phyloP scores from a whole-genome alignment of 2,888 invertebrate species.

The Thelaira solivaga region DNA sequence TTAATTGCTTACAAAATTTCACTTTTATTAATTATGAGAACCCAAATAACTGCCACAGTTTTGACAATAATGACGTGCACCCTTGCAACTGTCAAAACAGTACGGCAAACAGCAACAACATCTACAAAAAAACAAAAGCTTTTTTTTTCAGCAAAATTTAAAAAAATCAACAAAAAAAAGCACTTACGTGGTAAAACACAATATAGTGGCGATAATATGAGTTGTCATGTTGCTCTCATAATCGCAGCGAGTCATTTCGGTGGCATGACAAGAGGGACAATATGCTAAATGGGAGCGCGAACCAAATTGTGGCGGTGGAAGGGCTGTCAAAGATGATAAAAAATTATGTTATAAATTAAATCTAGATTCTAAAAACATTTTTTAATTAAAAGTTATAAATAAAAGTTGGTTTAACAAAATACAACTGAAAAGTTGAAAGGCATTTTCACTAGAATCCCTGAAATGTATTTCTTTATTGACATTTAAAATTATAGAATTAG shows the following conservation, averaged over 20 bases:
- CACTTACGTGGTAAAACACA: conserved; percentile 57
- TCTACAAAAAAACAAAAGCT: background rate
- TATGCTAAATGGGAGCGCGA: conserved; percentile 49
- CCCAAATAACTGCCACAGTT: conserved; percentile 71
- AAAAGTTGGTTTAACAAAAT: too few species aligned
- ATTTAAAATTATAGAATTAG: too few species aligned
- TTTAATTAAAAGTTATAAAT: background rate
- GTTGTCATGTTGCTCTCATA: conserved; percentile 52
- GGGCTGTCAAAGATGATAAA: background rate
- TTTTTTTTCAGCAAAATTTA: background rate
- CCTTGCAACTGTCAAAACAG: conserved; percentile 70
- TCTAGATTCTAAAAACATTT: background rate
- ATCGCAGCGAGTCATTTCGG: conserved; percentile 39
- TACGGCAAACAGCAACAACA: conserved; percentile 54
- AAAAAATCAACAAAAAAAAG: too few species aligned
- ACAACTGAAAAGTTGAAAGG: too few species aligned
- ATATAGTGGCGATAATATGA: conserved; percentile 46
- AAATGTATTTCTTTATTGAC: too few species aligned
- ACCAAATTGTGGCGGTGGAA: conserved; percentile 39
- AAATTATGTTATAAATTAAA: background rate
- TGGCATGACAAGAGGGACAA: conserved; percentile 44
- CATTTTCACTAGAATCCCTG: too few species aligned
- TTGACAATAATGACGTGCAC: conserved; percentile 69
- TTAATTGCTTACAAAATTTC: background rate
- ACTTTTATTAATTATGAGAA: conserved; percentile 61